A percentile compares a stretch with the other conserved stretches of the same genome.
Conservation (phyloP, 1,140 invertebrate genomes). For the Brachionus calyciflorus region DNA sequence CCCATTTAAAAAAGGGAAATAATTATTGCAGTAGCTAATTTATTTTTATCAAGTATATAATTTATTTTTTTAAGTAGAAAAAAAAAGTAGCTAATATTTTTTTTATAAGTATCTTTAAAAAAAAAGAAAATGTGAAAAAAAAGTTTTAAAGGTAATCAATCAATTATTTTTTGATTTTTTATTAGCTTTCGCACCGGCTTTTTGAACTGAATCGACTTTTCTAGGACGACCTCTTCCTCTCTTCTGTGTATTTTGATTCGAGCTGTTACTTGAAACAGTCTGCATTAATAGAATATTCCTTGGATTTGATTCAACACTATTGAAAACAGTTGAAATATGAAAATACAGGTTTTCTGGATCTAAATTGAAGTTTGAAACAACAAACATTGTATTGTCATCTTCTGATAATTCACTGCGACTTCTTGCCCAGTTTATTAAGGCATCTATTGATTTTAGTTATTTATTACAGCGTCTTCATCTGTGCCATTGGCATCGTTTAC, state of each 20-base stretch:
- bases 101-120: no score
- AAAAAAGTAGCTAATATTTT: neutral
- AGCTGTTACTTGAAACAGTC: neutral
- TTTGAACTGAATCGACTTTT: neutral
- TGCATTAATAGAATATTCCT: neutral
- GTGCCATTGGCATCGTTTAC: neutral
- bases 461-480: neutral
- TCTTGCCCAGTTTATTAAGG: no score
- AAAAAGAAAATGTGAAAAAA: no score
- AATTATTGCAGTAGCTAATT: neutral
- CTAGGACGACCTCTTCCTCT: neutral
- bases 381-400: no score
- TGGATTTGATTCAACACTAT: constrained; percentile 1
- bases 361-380: no score
- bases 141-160: neutral
- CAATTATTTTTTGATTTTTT: neutral
- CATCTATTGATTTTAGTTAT: no score
- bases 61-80: no score
- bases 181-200: neutral
- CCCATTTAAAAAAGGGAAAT: neutral
- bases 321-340: neutral
- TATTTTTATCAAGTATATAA: neutral
- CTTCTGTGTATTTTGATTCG: neutral
- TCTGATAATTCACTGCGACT: no score
- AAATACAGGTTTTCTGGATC: no score